Percentiles rank a stretch among this genome's conserved stretches.
phyloP scores from a whole-genome alignment of 2,888 invertebrate genomes.

The Mesochorus sp. region DNA sequence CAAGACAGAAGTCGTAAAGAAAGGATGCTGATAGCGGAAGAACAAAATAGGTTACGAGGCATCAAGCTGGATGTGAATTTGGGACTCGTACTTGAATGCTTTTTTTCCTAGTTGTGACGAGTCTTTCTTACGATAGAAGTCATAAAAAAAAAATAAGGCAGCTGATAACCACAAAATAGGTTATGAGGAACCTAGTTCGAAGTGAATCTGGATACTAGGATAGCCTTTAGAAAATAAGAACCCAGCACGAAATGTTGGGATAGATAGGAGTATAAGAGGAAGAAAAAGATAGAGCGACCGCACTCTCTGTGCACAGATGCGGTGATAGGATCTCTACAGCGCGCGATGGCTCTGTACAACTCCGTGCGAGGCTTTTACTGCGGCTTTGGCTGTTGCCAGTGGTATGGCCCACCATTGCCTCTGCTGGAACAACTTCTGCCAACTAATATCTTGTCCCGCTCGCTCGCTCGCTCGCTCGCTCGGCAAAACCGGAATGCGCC shows the following conservation, averaged over 20 bases:
- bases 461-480: constrained; percentile 40
- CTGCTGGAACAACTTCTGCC: constrained; percentile 65
- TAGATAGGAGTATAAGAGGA: constrained; percentile 53
- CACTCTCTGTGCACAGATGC: constrained; percentile 73
- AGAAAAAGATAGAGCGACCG: constrained; percentile 17
- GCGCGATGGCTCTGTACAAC: constrained; percentile 67
- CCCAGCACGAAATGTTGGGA: constrained; percentile 1
- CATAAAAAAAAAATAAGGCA: too few relatives aligned
- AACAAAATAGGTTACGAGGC: too few relatives aligned
- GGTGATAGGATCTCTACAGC: constrained; percentile 77
- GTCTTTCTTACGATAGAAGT: too few relatives aligned
- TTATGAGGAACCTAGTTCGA: neutral
- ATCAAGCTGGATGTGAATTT: too few relatives aligned
- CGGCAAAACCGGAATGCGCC: constrained; percentile 79
- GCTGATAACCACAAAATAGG: too few relatives aligned
- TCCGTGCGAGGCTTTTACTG: constrained; percentile 26
- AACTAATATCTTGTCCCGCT: constrained; percentile 80
- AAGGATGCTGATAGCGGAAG: too few relatives aligned
- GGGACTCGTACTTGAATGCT: too few relatives aligned
- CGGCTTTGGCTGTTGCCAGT: constrained; percentile 51
- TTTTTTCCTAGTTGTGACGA: too few relatives aligned
- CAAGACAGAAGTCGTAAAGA: too few relatives aligned
- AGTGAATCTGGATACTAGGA: neutral
- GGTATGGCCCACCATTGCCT: constrained; percentile 58
- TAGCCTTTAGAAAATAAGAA: constrained; percentile 38